Conservation (phyloP, 2,113 vertebrate genomes). For the Tetrao urogallus region DNA sequence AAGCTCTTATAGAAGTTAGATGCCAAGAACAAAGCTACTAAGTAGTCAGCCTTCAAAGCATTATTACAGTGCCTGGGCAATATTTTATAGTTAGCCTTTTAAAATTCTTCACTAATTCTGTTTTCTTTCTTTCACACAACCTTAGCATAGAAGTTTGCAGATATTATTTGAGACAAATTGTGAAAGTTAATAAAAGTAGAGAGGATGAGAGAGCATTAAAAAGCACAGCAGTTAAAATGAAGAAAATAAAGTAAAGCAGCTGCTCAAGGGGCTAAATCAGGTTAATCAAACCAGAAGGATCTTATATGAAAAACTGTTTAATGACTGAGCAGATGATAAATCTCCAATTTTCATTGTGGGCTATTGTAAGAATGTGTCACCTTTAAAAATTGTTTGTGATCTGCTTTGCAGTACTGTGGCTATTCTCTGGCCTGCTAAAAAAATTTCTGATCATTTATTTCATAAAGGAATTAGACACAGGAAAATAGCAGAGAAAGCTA, state of each 20-base stretch:
- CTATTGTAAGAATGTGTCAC: neutral
- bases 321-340: neutral
- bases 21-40: neutral
- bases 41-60: neutral
- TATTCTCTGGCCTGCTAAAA: neutral
- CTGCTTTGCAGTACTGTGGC: neutral
- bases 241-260: neutral
- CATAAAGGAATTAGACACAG: neutral
- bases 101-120: neutral
- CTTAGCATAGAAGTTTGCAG: neutral
- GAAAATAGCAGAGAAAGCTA: constrained; percentile 33
- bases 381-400: neutral
- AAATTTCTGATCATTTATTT: neutral
- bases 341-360: neutral
- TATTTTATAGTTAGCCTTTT: neutral
- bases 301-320: neutral
- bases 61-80: neutral
- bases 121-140: neutral
- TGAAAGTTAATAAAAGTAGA: neutral
- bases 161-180: neutral
- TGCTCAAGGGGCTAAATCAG: neutral
- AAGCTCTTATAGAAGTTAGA: neutral
- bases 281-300: neutral
- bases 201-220: neutral
- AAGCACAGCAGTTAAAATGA: neutral